Base-by-base conservation (phyloP, 2,888 invertebrate genomes). In the Mesorhabditis spiculigera region DNA sequence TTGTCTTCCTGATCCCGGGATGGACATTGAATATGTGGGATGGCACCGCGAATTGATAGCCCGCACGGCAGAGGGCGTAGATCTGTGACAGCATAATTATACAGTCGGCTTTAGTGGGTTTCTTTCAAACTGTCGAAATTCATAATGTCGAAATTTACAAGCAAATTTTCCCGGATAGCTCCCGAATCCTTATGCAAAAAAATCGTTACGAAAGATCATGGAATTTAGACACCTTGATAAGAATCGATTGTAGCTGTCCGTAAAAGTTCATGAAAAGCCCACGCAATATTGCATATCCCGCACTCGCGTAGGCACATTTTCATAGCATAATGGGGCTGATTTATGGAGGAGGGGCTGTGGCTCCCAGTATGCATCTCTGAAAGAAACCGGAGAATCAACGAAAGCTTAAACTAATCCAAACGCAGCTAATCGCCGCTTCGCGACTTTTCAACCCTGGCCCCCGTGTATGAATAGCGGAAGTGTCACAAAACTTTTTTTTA, bases 271-370 rank as follows among this genome's bases (percentile, higher is more conserved):
- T 50, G 58, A 50, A 50, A 13, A 10, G 10, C n/a, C n/a, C n/a
- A 50, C 58, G n/a, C 58, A 50, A 50, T 50, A 50, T 50, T 50
- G 58, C 58, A 50, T 50, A 50, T 50, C 58, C n/a, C 58, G 58
- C n/a, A 13, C 10, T 50, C 58, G 8, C n/a, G 58, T 50, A 13
- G 58, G 58, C 8, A n/a, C 58, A 13, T n/a, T 50, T n/a, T 50
- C 58, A 50, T 50, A 3, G n/a, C 58, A 50, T 50, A 50, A 50
- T 13, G 58, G 58, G n/a, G 58, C 58, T 13, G 8, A 13, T 50
- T n/a, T 10, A 1, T 50, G 58, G n/a, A 50, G 58, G 58, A 50
- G 8, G 8, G 58, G 58, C n/a, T 50, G 58, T 13, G 58, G 58
- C n/a, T 50, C 58, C 58, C 58, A 50, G n/a, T 10, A 10, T 50